Base-by-base conservation (phyloP, 2,797 vertebrate species). In the Betta splendens region DNA sequence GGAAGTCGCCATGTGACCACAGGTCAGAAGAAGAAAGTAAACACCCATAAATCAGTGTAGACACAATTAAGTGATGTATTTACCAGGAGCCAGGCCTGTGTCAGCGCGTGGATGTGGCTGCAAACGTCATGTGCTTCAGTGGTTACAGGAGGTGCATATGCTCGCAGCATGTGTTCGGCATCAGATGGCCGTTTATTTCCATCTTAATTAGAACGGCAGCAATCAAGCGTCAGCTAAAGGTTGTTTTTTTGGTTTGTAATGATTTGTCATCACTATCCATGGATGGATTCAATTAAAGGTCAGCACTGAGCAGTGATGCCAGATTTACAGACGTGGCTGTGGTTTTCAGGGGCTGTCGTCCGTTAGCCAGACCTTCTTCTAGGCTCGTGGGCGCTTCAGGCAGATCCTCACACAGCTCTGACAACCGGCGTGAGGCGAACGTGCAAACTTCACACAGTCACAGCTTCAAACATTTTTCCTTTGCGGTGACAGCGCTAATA, bases 211-310 rank as follows among this genome's bases (percentile, higher is more conserved):
- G 46, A 53, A 52, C 15, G 10, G 39, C 22, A 16, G 5, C 26
- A 50, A 20, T 13, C 13, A 44, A 17, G 38, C 25, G 4, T 28
- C 29, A 16, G 13, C 9, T 18, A 47, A 61, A 54, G 66, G 60
- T 45, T 48, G 21, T 57, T 36, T 4, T 36, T 61, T n/a, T 17
- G 25, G 0, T 26, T 28, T 55, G 20, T 31, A 49, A 25, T 32
- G 23, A 72, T 60, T 37, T 54, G n/a, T 52, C 45, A 20, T 64
- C 44, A 48, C 56, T 18, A 25, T 55, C 36, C n/a, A 36, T 6
- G 13, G 2, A 42, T 29, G 28, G 54, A 73, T 55, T 68, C 42
- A 44, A 31, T 52, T 7, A 50, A 65, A 71, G 49, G 49, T 77
- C 61, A 49, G 17, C 6, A 9, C 7, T 54, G 59, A 71, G 39